A percentile compares a stretch with the other conserved stretches of the same genome.
phyloP scores from a whole-genome alignment of 1,140 invertebrate genomes.

The Aphelenchoides avenae region DNA sequence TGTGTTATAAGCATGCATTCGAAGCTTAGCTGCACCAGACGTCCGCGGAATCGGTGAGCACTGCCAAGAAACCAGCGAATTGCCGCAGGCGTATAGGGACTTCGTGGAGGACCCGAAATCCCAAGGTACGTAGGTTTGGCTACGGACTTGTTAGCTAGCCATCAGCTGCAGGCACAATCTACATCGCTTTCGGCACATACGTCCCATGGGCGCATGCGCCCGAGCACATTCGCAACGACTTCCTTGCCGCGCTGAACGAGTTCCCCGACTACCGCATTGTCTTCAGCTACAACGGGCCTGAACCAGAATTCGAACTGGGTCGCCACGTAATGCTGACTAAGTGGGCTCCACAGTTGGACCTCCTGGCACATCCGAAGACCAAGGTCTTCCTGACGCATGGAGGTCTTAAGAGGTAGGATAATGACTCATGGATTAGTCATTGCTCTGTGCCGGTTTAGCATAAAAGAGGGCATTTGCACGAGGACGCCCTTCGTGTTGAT shows the following conservation, averaged over 20 bases:
- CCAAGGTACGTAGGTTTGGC: conserved; percentile 8
- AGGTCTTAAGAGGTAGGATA: conserved; percentile 33
- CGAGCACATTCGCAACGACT: conserved; percentile 15
- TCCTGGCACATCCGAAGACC: conserved; percentile 41
- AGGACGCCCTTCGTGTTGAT: conserved; percentile 27
- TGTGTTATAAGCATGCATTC: not conserved
- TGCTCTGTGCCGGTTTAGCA: not conserved
- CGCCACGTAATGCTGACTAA: conserved; percentile 20
- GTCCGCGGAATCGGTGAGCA: conserved; percentile 6
- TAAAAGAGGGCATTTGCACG: conserved; percentile 26
- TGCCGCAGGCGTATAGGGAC: conserved; percentile 14
- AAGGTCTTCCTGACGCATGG: conserved; percentile 35
- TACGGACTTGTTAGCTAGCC: not conserved
- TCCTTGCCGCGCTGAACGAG: conserved; percentile 9
- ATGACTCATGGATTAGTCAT: conserved; percentile 1
- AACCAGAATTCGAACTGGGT: not conserved
- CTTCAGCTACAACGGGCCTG: conserved; percentile 24
- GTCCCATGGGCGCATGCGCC: conserved; percentile 31
- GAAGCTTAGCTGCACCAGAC: conserved; percentile 4
- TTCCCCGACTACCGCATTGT: conserved; percentile 32
- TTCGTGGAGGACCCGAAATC: conserved; percentile 29
- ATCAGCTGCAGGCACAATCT: conserved; percentile 30
- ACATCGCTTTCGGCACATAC: conserved; percentile 39
- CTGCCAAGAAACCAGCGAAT: conserved; percentile 10
- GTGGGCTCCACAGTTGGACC: conserved; percentile 39